Evolutionary conservation across 2,797 vertebrate species (phyloP).

Genomic region (Amphiprion clarkii): DNA sequence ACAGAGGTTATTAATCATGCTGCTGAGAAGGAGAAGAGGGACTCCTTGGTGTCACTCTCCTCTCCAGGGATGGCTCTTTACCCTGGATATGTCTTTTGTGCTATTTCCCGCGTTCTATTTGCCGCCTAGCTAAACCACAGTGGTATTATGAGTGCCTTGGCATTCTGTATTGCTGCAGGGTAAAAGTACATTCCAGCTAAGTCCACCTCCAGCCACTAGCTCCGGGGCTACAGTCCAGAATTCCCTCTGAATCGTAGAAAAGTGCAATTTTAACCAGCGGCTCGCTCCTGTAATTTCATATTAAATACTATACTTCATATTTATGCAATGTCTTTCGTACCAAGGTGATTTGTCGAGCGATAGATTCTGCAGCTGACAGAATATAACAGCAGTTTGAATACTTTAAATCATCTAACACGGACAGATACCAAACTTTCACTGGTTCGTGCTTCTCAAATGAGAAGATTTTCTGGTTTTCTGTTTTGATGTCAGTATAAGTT

Average conservation of each 20-base stretch:
- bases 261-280: not conserved
- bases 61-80: slow-evolving; percentile 77
- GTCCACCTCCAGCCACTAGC: slow-evolving; percentile 25
- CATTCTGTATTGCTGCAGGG: slow-evolving; percentile 55
- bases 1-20: slow-evolving; percentile 84
- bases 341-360: not conserved
- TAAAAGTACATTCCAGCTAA: slow-evolving; percentile 24
- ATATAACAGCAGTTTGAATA: not conserved
- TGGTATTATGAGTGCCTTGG: slow-evolving; percentile 45
- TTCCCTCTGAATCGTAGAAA: slow-evolving; percentile 21
- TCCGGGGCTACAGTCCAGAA: slow-evolving; percentile 25
- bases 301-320: not conserved
- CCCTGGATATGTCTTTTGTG: slow-evolving; percentile 73
- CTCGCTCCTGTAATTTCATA: not conserved
- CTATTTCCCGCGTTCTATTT: slow-evolving; percentile 65
- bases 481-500: too few species aligned
- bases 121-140: slow-evolving; percentile 57
- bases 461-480: too few species aligned
- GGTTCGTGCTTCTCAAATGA: not conserved
- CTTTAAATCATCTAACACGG: not conserved
- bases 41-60: slow-evolving; percentile 75
- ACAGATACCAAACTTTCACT: not conserved
- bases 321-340: not conserved
- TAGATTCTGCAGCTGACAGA: not conserved
- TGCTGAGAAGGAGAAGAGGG: slow-evolving; percentile 72